Evolutionary conservation across 2,797 vertebrate species (phyloP).

Genomic region (Crocidura indochinensis): DNA sequence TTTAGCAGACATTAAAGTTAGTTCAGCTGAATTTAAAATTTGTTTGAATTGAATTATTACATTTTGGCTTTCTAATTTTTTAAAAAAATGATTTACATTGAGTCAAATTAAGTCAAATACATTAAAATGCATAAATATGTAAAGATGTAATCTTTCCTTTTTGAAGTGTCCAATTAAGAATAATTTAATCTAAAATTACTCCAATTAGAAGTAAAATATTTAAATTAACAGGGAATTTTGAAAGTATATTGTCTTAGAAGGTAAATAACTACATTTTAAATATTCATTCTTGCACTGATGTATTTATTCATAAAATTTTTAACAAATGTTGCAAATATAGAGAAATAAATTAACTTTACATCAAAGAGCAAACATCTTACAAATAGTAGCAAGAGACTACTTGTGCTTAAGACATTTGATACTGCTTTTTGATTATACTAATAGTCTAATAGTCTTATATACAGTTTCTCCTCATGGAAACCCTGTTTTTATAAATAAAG

Average conservation of each 20-base stretch:
- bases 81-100: constrained; percentile 67
- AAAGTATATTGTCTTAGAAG: constrained; percentile 66
- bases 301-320: constrained; percentile 74
- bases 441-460: constrained; percentile 70
- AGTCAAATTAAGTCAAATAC: constrained; percentile 73
- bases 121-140: constrained; percentile 75
- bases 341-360: constrained; percentile 72
- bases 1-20: constrained; percentile 29
- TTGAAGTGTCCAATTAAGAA: constrained; percentile 69
- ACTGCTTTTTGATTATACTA: constrained; percentile 74
- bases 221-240: constrained; percentile 76
- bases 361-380: constrained; percentile 70
- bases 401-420: constrained; percentile 77
- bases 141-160: constrained; percentile 67
- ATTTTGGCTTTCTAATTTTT: constrained; percentile 55
- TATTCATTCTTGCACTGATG: constrained; percentile 56
- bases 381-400: constrained; percentile 72
- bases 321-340: constrained; percentile 62
- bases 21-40: background rate
- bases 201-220: constrained; percentile 73
- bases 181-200: constrained; percentile 73
- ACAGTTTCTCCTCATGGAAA: constrained; percentile 72
- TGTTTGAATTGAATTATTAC: constrained; percentile 47
- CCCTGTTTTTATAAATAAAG: constrained; percentile 58
- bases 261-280: constrained; percentile 71